Evolutionary conservation across 1,140 invertebrate genomes (phyloP), one percentile per base, ranked within the genome.

Genomic region (Tachypleus tridentatus): DNA sequence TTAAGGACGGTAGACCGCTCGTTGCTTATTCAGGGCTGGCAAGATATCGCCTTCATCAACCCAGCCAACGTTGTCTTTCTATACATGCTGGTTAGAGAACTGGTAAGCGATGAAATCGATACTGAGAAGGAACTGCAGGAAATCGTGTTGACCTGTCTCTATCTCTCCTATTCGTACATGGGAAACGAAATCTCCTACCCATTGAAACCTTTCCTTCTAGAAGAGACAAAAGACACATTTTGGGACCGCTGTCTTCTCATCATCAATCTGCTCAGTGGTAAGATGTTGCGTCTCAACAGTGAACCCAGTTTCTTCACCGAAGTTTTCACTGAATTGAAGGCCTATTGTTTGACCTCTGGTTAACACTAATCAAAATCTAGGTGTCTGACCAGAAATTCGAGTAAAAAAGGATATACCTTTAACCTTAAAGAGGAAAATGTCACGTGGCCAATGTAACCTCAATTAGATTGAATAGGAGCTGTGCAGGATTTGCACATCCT

Each of bases 41-140:
- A 97, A 89, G 97, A 99, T 74, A 89, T 98, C 64, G 93, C 93
- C 6, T 99, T 99, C 80, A 97, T 99, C 75, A 99, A 98, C 80
- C 97, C 97, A 51, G 96, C 97, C 65, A 99, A 99, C 79, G 91
- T 99, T 60, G 97, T 99, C 54, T 99, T 99, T 83, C 91, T 99
- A 51, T 99, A 97, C 80, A 91, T 99, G 89, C 81, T 99, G 69
- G 87, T 99, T 3, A 82, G 93, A 11, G 93, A 98, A 73, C 77
- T 94, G 69, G 75, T 80, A 9, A 52, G 72, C 61, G 87, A 86
- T 57, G 88, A 91, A 51, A 84, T 94, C 70, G 86, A 87, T 65
- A 76, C 74, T 9, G 92, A 97, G 73, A 86, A 89, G 63, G 94
- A 98, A 70, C 83, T 99, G 3, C 95, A 99, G 77, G 91, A 93